Base-by-base conservation (phyloP, 2,888 invertebrate genomes). In the Rhorus exstirpatorius region DNA sequence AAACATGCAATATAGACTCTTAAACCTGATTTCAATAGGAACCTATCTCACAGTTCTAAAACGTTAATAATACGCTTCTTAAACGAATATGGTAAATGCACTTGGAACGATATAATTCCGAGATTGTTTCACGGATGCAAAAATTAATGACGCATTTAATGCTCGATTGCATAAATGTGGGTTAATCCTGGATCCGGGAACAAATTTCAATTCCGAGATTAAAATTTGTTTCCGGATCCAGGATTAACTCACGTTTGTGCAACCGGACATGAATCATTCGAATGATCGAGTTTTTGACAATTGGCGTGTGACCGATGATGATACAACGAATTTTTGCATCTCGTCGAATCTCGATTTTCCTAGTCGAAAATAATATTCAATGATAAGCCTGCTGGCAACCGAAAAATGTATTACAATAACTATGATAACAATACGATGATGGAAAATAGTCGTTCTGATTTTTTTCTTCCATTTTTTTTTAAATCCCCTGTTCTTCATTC, bases 61-160 rank as follows among this genome's bases (percentile, higher is more conserved):
- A 86, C 71, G 86, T 84, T 84, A 87, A 88, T 86, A 87, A 88
- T 87, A 89, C 87, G 80, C 86, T 85, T 86, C 86, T 88, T 87
- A 88, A 38, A 78, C 85, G 77, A 76, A 87, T 87, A 87, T 82
- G 83, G 90, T n/a, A 91, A 91, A 91, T 91, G 90, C 91, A 90
- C 86, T 86, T 90, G 86, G 87, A 88, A 86, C 86, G 82, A 83
- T 86, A 83, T 86, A 84, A 85, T 83, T 80, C 55, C 60, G 83
- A 88, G 80, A 70, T 81, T 31, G 24, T 12, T n/a, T 31, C 41
- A 74, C 68, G 71, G 79, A 84, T 83, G 86, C 83, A 77, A 85
- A 84, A 85, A 80, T 35, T 38, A 60, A 51, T 19, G 38, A 14
- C 6, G 12, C 10, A 51, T 14, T 24, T 61, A 4, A 14, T 46